phyloP scores from a whole-genome alignment of 2,113 vertebrate species.

The Orthonyx spaldingii region DNA sequence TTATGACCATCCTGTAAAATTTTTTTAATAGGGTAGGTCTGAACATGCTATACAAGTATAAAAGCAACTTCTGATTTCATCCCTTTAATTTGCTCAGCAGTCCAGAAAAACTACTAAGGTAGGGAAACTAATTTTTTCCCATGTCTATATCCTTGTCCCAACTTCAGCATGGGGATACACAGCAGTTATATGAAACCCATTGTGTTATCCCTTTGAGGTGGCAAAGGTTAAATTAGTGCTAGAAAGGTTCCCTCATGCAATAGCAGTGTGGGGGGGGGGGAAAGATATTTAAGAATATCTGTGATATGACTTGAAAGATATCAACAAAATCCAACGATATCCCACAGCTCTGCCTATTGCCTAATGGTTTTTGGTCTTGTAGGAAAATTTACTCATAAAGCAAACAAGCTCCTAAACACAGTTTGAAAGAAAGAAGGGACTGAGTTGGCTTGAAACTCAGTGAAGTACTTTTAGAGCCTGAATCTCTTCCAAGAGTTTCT shows the following conservation, averaged over 20 bases:
- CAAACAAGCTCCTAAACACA: neutral
- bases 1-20: neutral
- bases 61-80: neutral
- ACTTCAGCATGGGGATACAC: neutral
- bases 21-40: neutral
- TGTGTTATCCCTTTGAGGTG: neutral
- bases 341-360: neutral
- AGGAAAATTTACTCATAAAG: neutral
- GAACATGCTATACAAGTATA: neutral
- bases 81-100: neutral
- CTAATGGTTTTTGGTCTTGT: neutral
- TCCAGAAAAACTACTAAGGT: neutral
- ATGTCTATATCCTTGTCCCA: neutral
- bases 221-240: neutral
- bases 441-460: neutral
- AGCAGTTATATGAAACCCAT: neutral
- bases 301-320: neutral
- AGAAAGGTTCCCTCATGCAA: neutral
- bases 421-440: neutral
- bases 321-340: rapidly evolving
- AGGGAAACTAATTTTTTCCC: neutral
- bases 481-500: neutral
- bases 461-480: neutral
- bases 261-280: neutral
- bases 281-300: neutral